Evolutionary conservation across 2,888 invertebrate species (phyloP), one percentile per base, ranked within the genome.

Genomic region (Ptilodon capucinus): DNA sequence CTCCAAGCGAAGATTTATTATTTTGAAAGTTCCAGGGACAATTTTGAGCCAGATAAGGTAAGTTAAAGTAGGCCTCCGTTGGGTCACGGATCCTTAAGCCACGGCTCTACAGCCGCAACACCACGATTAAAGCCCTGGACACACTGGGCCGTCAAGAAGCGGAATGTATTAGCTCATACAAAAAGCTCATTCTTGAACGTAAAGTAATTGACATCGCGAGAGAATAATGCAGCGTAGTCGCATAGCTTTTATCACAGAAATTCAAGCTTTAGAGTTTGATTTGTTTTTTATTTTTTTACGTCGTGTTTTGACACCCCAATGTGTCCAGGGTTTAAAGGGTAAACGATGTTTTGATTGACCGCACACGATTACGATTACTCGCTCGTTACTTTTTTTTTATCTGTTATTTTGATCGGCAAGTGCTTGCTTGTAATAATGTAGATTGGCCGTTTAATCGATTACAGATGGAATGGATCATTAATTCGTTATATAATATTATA

Each of bases 1-100:
- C 73, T 66, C 44, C 60, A 45, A 42, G 40, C 30, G 32, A 65
- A 64, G 72, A 82, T 77, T 78, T 80, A 84, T 79, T 68, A 64
- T 76, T 79, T 76, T 72, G 76, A 80, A 85, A 84, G 75, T 71
- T 65, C 45, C 62, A 64, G 67, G 59, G 57, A 66, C 66, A 64
- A 64, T 67, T 74, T 71, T 64, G 62, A 68, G 68, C 72, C 66
- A 64, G 74, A 81, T 83, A 80, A 77, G 76, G 73, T 59, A 64
- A 60, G 64, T 68, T 70, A 65, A 71, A 70, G 63, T 60, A 62
- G 60, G 60, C 60, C 63, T 68, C 59, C 48, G 52, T 35, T 51
- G 54, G 62, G 62, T 58, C 62, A 65, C 52, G 51, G 53, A 57
- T 57, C 54, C 51, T 67, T 44, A 48, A 51, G 51, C 43, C 53